Evolutionary conservation across 1,140 invertebrate species (phyloP).

Genomic region (Protaetia brevitarsis): DNA sequence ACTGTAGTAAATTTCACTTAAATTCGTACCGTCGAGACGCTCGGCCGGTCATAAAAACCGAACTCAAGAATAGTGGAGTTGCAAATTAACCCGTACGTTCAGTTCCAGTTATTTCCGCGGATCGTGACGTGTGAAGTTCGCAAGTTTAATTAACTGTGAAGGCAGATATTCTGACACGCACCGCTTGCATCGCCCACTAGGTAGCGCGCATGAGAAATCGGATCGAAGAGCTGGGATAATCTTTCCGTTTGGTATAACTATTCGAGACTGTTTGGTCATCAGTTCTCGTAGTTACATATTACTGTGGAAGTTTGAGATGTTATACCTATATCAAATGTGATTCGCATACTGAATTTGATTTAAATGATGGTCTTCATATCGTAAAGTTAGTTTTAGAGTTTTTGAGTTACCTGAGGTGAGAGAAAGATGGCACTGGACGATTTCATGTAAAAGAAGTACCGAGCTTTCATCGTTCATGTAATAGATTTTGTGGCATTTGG

Average conservation of each 20-base stretch:
- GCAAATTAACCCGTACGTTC: conserved; percentile 5
- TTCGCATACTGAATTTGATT: too few species aligned
- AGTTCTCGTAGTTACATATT: too few species aligned
- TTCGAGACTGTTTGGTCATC: too few species aligned
- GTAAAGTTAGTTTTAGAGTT: too few species aligned
- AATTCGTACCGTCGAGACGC: background rate
- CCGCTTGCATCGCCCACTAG: background rate
- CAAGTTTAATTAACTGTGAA: conserved; percentile 38
- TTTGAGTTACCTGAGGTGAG: too few species aligned
- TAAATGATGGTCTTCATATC: too few species aligned
- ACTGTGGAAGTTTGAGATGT: too few species aligned
- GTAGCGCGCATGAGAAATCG: background rate
- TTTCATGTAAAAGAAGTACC: too few species aligned
- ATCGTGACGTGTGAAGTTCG: conserved; percentile 30
- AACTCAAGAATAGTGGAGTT: conserved; percentile 13
- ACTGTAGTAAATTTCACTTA: conserved; percentile 6
- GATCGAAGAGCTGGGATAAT: background rate
- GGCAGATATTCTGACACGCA: conserved; percentile 30
- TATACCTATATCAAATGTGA: too few species aligned
- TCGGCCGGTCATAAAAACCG: background rate
- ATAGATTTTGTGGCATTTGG: too few species aligned
- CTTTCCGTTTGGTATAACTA: background rate
- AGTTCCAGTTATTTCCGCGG: background rate
- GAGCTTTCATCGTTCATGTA: too few species aligned
- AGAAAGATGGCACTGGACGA: too few species aligned